Conservation (phyloP, 2,113 vertebrate species). For the Periophthalmus modestus region DNA sequence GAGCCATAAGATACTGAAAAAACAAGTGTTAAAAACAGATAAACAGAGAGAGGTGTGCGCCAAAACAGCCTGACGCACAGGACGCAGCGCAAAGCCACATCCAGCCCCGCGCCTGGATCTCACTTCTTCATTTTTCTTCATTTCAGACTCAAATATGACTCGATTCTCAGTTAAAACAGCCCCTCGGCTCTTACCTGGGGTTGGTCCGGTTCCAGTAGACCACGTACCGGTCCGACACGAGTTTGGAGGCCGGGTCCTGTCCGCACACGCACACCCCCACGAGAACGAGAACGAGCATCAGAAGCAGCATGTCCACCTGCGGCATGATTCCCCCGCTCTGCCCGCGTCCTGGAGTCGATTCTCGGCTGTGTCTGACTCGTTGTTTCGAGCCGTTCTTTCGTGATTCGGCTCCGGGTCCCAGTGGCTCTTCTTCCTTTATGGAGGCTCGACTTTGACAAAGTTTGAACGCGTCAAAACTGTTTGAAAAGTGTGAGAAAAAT, state of each 20-base stretch:
- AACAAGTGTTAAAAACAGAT: no score
- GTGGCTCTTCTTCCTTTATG: not conserved
- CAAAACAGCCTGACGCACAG: no score
- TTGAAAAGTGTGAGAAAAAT: not conserved
- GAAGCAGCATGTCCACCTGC: conserved; percentile 90
- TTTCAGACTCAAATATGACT: no score
- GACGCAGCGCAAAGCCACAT: no score
- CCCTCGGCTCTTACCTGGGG: conserved; percentile 80
- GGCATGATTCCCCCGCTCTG: conserved; percentile 76
- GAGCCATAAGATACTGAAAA: no score
- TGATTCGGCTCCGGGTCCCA: not conserved
- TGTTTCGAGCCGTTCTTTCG: not conserved
- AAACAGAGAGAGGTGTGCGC: no score
- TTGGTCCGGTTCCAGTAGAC: conserved; percentile 98
- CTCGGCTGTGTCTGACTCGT: not conserved
- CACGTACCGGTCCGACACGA: conserved; percentile 93
- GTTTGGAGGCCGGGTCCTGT: conserved; percentile 92
- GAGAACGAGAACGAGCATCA: conserved; percentile 76
- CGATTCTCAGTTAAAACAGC: no score
- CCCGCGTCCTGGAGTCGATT: not conserved
- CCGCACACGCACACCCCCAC: conserved; percentile 87
- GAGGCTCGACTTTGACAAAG: no score
- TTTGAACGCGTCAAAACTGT: not conserved
- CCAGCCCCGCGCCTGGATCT: not conserved
- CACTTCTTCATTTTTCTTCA: no score